Evolutionary conservation across 2,888 invertebrate genomes (phyloP).

Genomic region (Luffia ferchaultella): DNA sequence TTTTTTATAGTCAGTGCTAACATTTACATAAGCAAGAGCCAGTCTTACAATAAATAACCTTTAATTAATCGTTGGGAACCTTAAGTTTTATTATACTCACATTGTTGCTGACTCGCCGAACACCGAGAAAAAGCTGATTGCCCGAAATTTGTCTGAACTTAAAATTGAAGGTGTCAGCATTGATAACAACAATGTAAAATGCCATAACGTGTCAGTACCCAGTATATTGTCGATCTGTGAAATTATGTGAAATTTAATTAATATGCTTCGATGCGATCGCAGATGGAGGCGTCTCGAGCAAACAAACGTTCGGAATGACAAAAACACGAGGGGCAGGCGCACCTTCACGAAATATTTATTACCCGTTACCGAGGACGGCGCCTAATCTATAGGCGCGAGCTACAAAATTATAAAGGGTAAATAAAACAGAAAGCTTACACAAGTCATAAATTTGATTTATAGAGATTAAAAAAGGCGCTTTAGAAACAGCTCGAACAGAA

Average conservation of each 20-base stretch:
- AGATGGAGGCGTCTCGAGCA: slow-evolving; percentile 17
- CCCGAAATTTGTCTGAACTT: no score
- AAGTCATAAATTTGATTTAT: slow-evolving; percentile 68
- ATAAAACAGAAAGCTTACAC: slow-evolving; percentile 67
- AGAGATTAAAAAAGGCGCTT: slow-evolving; percentile 67
- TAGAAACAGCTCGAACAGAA: slow-evolving; percentile 64
- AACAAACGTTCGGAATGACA: slow-evolving; percentile 10
- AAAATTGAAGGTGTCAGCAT: no score
- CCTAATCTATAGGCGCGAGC: slow-evolving; percentile 28
- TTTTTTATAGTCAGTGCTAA: no score
- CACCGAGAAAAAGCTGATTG: no score
- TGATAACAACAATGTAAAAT: no score
- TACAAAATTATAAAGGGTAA: slow-evolving; percentile 66
- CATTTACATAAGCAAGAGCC: no score
- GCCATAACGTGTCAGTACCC: no score
- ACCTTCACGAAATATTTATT: slow-evolving; percentile 11
- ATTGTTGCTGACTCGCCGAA: no score
- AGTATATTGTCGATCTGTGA: no score
- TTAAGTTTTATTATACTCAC: no score
- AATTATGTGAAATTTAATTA: slow-evolving; percentile 25
- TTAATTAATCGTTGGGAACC: no score
- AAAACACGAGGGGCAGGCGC: slow-evolving; percentile 10
- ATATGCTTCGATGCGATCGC: slow-evolving; percentile 25
- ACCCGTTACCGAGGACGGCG: slow-evolving; percentile 10
- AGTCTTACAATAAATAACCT: no score